Conservation (phyloP, 2,888 invertebrate species). For the Eledona agricola region DNA sequence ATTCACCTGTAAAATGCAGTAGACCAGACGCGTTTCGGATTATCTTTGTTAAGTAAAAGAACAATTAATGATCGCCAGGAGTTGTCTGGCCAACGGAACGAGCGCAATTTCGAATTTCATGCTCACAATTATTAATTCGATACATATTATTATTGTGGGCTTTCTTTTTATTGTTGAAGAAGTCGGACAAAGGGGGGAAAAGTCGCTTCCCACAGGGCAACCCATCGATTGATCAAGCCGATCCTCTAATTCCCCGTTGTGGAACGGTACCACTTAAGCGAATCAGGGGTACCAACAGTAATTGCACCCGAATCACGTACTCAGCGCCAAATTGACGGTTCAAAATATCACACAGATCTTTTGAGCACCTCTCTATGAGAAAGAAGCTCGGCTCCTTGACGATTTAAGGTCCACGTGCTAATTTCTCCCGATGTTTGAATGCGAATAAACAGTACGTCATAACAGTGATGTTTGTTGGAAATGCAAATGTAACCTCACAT, state of each 20-base stretch:
- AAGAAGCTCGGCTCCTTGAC: too few relatives aligned
- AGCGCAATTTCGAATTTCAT: conserved; percentile 63
- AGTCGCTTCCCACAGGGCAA: conserved; percentile 24
- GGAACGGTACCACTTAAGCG: conserved; percentile 7
- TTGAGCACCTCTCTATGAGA: too few relatives aligned
- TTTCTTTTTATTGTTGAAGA: conserved; percentile 37
- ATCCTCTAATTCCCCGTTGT: too few relatives aligned
- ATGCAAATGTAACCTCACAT: too few relatives aligned
- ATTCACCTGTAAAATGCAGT: conserved; percentile 50
- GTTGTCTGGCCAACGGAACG: conserved; percentile 49
- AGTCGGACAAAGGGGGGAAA: conserved; percentile 18
- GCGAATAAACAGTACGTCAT: too few relatives aligned
- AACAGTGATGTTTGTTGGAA: too few relatives aligned
- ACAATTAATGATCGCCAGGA: conserved; percentile 50
- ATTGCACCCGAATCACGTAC: too few relatives aligned
- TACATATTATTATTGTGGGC: conserved; percentile 54
- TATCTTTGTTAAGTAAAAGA: conserved; percentile 50
- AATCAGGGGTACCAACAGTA: too few relatives aligned
- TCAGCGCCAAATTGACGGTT: too few relatives aligned
- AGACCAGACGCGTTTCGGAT: conserved; percentile 42
- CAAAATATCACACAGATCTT: too few relatives aligned
- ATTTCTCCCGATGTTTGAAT: too few relatives aligned
- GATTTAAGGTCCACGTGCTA: too few relatives aligned
- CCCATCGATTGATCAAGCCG: conserved; percentile 12
- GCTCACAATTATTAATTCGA: conserved; percentile 61